Evolutionary conservation across 2,888 invertebrate genomes (phyloP), one percentile per base, ranked within the genome.

Genomic region (Yponomeuta malinellus): DNA sequence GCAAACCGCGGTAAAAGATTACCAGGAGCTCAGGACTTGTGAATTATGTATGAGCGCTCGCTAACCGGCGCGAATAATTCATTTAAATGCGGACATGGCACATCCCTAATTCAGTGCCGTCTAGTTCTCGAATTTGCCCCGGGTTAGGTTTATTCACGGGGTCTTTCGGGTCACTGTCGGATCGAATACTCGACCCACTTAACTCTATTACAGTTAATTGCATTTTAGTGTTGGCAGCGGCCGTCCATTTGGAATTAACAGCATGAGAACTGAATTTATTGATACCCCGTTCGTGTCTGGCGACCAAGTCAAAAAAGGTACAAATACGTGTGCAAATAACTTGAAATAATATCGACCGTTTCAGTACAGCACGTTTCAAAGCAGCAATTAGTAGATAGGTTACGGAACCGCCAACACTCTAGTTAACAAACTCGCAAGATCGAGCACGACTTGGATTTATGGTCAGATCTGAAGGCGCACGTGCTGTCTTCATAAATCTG

Each of bases 21-120:
- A 73, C 78, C 43, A 75, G 77, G 76, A 74, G 77, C 74, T 76
- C 69, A 71, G 71, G 70, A 74, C 63, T 72, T 73, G 77, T 83
- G 79, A 83, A 84, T 84, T 81, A 83, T 81, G 77, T 79, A 83
- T 79, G 79, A 81, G 31, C 65, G 74, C n/a, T 74, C 73, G 77
- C 75, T 72, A 76, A 64, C 71, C 75, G 74, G 71, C 74, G 74
- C 77, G 82, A 81, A 81, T 81, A 77, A 79, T 79, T 68, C 67
- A 68, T 68, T 79, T 80, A 77, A 78, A 76, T 76, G 77, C 75
- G 73, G 72, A 75, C 67, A 68, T 43, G 67, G 67, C 67, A 23
- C 67, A 74, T 72, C 74, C 72, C 72, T 76, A 76, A 75, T 76
- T 74, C 73, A 73, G 74, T 75, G 73, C 72, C 52, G 52, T 15